These are phyloP conservation scores for Tetramorium parvispinum DNA, from an alignment of 1,140 invertebrate species.

Conservation along the genomic window DNA sequence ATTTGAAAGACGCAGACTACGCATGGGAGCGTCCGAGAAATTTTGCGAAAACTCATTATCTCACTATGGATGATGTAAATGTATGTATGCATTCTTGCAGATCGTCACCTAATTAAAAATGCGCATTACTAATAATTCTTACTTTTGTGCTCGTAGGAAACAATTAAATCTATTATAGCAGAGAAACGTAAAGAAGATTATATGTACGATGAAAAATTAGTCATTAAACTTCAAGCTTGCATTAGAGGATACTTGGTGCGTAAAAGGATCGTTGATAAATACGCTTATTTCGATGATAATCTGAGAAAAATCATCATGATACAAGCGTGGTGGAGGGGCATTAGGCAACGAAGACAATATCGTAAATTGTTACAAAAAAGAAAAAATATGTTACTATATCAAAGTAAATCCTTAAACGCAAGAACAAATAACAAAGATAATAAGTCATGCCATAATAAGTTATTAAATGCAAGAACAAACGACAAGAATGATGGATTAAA, in stretches of 20 bases:
- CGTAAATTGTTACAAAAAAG: constrained; percentile 83
- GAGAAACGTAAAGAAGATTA: constrained; percentile 80
- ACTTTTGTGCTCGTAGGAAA: constrained; percentile 18
- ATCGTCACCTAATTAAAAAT: neutral
- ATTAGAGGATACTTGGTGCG: constrained; percentile 89
- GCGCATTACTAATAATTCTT: neutral
- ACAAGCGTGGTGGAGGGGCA: constrained; percentile 89
- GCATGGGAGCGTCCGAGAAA: constrained; percentile 81
- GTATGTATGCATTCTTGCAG: constrained; percentile 65
- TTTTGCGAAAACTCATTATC: constrained; percentile 73
- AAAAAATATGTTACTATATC: constrained; percentile 80
- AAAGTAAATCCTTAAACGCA: constrained; percentile 47
- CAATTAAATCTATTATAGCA: constrained; percentile 72
- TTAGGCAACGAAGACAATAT: constrained; percentile 86
- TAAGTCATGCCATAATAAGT: constrained; percentile 84
- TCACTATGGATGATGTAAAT: constrained; percentile 80
- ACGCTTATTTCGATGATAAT: constrained; percentile 86
- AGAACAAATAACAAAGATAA: constrained; percentile 71
- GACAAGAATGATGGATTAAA: constrained; percentile 79
- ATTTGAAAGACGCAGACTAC: constrained; percentile 78
- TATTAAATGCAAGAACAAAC: constrained; percentile 29
- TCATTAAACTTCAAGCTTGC: constrained; percentile 88
- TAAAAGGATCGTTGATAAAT: constrained; percentile 84
- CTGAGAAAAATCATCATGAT: constrained; percentile 87
- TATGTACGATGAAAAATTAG: constrained; percentile 63